A percentile compares a stretch with the other conserved stretches of the same genome.
These are phyloP conservation scores for Lasioglossum albipes DNA, from an alignment of 1,140 invertebrate species.

Conservation along the genomic window DNA sequence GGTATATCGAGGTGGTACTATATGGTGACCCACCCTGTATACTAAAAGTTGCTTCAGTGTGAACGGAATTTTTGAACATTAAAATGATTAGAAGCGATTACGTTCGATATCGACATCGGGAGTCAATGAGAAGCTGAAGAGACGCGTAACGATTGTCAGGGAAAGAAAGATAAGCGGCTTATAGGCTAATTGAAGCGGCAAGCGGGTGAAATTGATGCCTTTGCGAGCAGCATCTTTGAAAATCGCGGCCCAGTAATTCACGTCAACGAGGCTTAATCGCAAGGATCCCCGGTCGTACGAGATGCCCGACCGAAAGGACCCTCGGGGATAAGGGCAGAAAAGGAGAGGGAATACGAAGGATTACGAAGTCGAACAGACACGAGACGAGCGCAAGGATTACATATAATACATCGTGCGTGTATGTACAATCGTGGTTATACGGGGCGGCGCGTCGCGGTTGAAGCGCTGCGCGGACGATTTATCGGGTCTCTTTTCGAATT, in stretches of 20 bases:
- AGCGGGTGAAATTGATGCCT: too few relatives aligned
- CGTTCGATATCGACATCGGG: too few relatives aligned
- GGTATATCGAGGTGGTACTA: too few relatives aligned
- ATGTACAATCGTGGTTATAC: not conserved
- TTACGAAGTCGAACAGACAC: slow-evolving; percentile 5
- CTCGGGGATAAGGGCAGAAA: not conserved
- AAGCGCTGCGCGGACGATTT: slow-evolving; percentile 51
- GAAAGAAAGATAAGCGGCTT: too few relatives aligned
- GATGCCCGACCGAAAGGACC: not conserved
- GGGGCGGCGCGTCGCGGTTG: slow-evolving; percentile 14
- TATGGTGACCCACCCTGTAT: too few relatives aligned
- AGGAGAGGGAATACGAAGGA: not conserved
- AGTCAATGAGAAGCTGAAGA: too few relatives aligned
- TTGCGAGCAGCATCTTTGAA: not conserved
- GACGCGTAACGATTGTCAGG: too few relatives aligned
- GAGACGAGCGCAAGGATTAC: slow-evolving; percentile 20
- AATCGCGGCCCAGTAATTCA: not conserved
- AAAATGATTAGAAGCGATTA: too few relatives aligned
- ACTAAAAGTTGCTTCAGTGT: too few relatives aligned
- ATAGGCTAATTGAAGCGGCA: too few relatives aligned
- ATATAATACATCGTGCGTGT: not conserved
- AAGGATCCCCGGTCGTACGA: not conserved
- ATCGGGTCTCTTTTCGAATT: slow-evolving; percentile 65
- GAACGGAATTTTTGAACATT: too few relatives aligned
- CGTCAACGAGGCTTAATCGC: too few relatives aligned